Evolutionary conservation across 2,113 vertebrate species (phyloP).

Genomic region (Odontesthes bonariensis): DNA sequence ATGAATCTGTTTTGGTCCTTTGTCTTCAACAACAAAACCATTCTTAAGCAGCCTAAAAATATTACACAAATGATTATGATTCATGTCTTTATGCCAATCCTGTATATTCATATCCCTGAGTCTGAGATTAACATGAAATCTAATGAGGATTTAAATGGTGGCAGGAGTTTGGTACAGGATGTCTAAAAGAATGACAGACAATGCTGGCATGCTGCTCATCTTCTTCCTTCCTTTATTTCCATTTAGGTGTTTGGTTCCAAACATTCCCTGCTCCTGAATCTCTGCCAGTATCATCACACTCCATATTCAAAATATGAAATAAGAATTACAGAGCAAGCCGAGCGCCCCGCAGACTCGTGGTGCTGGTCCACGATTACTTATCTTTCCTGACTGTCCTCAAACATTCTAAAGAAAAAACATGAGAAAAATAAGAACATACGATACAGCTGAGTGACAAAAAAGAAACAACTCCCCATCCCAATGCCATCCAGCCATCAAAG

Average conservation of each 20-base stretch:
- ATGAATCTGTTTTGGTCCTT: not conserved
- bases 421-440: conserved; percentile 9
- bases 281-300: not conserved
- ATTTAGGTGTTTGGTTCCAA: conserved; percentile 11
- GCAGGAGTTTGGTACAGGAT: not conserved
- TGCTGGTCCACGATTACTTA: not conserved
- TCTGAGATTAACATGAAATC: conserved; percentile 5
- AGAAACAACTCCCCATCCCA: conserved; percentile 7
- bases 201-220: not conserved
- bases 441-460: conserved; percentile 2
- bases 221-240: not conserved
- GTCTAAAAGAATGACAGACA: not conserved
- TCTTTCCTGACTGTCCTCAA: conserved; percentile 6
- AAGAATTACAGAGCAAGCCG: not conserved
- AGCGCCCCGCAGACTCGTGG: not conserved
- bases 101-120: not conserved
- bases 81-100: not conserved
- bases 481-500: conserved; percentile 10
- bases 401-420: not conserved
- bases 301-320: conserved; percentile 10
- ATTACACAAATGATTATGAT: conserved; percentile 7
- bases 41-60: conserved; percentile 6
- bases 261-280: conserved; percentile 2
- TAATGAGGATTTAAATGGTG: not conserved
- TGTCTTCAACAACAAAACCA: not conserved